Percentiles rank a stretch among this genome's conserved stretches.
phyloP scores from a whole-genome alignment of 2,888 invertebrate species.

The Tiphia femorata region DNA sequence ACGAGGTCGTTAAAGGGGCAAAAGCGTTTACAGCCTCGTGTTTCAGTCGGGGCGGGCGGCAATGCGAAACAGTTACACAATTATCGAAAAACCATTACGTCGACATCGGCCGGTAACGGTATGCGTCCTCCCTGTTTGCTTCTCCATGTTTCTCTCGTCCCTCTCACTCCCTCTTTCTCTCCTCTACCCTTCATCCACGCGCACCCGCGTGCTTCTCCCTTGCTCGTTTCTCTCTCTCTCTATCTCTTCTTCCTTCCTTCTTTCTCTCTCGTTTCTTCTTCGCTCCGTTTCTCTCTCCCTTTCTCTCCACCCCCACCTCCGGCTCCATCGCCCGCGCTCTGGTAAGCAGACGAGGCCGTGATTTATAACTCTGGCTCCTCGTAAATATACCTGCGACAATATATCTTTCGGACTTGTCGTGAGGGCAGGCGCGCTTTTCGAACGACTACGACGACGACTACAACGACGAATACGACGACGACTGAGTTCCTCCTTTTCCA shows the following conservation, averaged over 20 bases:
- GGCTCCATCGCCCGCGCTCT: slow-evolving; percentile 31
- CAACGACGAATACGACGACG: no score
- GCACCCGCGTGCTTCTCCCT: slow-evolving; percentile 3
- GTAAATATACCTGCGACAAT: slow-evolving; percentile 40
- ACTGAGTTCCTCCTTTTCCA: slow-evolving; percentile 1
- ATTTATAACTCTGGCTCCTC: slow-evolving; percentile 52
- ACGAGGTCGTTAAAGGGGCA: slow-evolving; percentile 43
- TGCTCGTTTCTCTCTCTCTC: background rate
- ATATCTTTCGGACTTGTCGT: slow-evolving; percentile 39
- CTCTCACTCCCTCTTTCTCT: background rate
- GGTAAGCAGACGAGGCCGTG: slow-evolving; percentile 50
- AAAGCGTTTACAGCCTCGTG: slow-evolving; percentile 42
- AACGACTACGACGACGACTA: no score
- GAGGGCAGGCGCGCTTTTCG: slow-evolving; percentile 33
- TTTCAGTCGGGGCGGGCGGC: slow-evolving; percentile 46
- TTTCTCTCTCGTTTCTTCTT: background rate
- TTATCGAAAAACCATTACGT: slow-evolving; percentile 55
- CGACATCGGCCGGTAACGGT: slow-evolving; percentile 39
- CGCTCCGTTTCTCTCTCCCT: background rate
- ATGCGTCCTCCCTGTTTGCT: slow-evolving; percentile 11
- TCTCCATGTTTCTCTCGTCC: no score
- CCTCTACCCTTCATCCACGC: background rate
- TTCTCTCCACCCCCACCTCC: slow-evolving; percentile 13
- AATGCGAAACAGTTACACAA: slow-evolving; percentile 54
- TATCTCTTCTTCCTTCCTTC: background rate